Conservation (phyloP, 2,888 invertebrate genomes). For the Chloroclystis v-ata region DNA sequence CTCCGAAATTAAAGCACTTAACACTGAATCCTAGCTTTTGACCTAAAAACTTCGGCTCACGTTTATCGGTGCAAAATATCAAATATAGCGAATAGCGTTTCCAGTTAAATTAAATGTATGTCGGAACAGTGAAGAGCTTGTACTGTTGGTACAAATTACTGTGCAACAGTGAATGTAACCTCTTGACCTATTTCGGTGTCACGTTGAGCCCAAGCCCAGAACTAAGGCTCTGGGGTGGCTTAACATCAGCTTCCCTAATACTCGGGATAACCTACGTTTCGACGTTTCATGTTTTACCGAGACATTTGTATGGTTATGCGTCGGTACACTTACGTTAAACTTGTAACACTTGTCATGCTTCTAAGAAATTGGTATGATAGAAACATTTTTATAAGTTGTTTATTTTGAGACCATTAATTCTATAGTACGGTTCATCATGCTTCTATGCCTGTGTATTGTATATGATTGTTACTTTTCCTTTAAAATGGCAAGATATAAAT, state of each 20-base stretch:
- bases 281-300: too few relatives aligned
- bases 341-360: too few relatives aligned
- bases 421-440: too few relatives aligned
- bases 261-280: too few relatives aligned
- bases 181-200: slow-evolving; percentile 60
- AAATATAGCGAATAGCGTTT: slow-evolving; percentile 17
- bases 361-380: too few relatives aligned
- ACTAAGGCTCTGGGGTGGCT: slow-evolving; percentile 4
- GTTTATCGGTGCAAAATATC: slow-evolving; percentile 18
- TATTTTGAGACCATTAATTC: too few relatives aligned
- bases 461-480: too few relatives aligned
- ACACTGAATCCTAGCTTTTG: neutral
- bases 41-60: slow-evolving; percentile 3
- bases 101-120: slow-evolving; percentile 18
- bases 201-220: slow-evolving; percentile 32
- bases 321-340: too few relatives aligned
- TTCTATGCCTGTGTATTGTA: too few relatives aligned
- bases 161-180: slow-evolving; percentile 43
- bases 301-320: too few relatives aligned
- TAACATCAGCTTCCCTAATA: neutral
- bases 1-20: neutral
- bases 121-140: slow-evolving; percentile 27
- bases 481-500: too few relatives aligned
- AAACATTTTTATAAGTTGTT: too few relatives aligned
- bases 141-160: slow-evolving; percentile 44